These are phyloP conservation scores for Cotesia chilonis DNA, from an alignment of 1,140 invertebrate genomes.

Conservation along the genomic window DNA sequence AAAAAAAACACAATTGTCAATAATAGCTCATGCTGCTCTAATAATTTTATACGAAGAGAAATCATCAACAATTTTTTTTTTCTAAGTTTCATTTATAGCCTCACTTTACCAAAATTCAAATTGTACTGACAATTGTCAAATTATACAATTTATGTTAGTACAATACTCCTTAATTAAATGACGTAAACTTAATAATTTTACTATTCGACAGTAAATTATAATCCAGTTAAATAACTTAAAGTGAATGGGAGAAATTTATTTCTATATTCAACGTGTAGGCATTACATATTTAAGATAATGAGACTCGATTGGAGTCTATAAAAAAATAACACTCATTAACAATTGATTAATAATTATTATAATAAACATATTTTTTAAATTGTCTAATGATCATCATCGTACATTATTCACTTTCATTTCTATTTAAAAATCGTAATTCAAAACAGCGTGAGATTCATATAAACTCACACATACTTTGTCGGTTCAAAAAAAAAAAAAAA, in stretches of 20 bases:
- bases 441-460: slow-evolving; percentile 4
- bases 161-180: too few species aligned
- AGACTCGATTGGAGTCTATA: slow-evolving; percentile 51
- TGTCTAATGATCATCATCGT: slow-evolving; percentile 37
- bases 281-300: slow-evolving; percentile 40
- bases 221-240: too few species aligned
- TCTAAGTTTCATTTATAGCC: slow-evolving; percentile 40
- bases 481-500: slow-evolving; percentile 3
- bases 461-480: neutral
- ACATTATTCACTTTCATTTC: slow-evolving; percentile 35
- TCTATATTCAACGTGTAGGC: slow-evolving; percentile 46
- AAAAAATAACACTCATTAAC: slow-evolving; percentile 62
- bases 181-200: too few species aligned
- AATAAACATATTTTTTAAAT: slow-evolving; percentile 29
- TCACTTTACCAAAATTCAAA: too few species aligned
- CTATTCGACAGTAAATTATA: too few species aligned
- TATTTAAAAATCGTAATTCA: neutral
- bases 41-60: too few species aligned
- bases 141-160: too few species aligned
- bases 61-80: slow-evolving; percentile 46
- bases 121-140: too few species aligned
- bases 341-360: slow-evolving; percentile 44
- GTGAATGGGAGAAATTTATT: slow-evolving; percentile 32
- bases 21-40: slow-evolving; percentile 38
- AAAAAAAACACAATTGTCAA: slow-evolving; percentile 56